Evolutionary conservation across 2,888 invertebrate species (phyloP).

Genomic region (Ariolimax columbianus): DNA sequence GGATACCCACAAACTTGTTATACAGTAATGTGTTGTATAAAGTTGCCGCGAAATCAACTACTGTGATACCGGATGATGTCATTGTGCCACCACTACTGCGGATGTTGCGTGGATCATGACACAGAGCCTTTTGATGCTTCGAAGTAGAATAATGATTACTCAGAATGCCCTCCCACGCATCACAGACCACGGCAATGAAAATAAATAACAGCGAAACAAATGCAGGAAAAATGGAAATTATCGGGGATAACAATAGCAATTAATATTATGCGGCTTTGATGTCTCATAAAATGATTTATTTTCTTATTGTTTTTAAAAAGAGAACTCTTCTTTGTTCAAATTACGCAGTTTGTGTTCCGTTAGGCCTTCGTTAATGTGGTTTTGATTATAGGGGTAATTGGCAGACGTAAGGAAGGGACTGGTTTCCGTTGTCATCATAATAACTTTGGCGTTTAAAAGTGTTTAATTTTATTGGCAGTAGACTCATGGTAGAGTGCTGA

Average conservation of each 20-base stretch:
- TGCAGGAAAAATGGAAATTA: neutral
- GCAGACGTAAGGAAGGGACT: neutral
- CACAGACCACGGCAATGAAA: neutral
- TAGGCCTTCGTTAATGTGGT: neutral
- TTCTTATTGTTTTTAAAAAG: neutral
- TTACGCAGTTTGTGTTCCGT: no score
- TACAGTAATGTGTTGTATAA: no score
- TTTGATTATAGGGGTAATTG: neutral
- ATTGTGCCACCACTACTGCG: neutral
- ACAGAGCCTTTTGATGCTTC: neutral
- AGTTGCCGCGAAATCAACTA: no score
- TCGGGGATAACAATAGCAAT: neutral
- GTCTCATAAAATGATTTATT: neutral
- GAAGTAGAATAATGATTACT: neutral
- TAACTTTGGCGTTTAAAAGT: neutral
- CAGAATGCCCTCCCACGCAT: neutral
- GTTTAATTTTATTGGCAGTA: no score
- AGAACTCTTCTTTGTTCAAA: neutral
- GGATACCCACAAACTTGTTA: no score
- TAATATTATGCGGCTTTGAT: neutral
- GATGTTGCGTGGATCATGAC: neutral
- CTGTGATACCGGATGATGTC: neutral
- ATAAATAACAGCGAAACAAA: neutral
- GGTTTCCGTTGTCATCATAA: neutral
- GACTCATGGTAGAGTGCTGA: no score